Evolutionary conservation across 1,140 invertebrate genomes (phyloP).

Genomic region (Bombus polaris): DNA sequence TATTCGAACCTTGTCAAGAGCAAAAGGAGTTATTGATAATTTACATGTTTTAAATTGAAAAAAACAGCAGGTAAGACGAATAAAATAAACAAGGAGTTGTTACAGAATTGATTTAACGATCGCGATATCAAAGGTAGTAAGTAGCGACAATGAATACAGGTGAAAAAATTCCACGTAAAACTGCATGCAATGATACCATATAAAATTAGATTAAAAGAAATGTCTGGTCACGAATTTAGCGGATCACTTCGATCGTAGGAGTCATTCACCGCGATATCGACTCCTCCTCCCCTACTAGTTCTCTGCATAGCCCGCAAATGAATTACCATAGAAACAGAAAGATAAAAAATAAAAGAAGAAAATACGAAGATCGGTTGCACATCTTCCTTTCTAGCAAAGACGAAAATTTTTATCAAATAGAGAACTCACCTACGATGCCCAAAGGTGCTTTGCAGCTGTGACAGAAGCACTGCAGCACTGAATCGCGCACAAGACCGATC

Average conservation of each 20-base stretch:
- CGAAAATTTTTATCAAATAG: not conserved
- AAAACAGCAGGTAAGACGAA: not conserved
- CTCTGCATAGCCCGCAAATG: not conserved
- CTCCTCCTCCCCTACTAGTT: slow-evolving; percentile 21
- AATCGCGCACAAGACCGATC: slow-evolving; percentile 92
- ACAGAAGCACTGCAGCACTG: slow-evolving; percentile 94
- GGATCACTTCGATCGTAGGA: slow-evolving; percentile 21
- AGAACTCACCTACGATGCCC: slow-evolving; percentile 87
- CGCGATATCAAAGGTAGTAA: not conserved
- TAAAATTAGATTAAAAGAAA: slow-evolving; percentile 25
- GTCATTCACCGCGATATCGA: slow-evolving; percentile 37
- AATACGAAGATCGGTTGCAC: slow-evolving; percentile 24
- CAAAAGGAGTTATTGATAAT: not conserved
- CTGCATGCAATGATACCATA: not conserved
- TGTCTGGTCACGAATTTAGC: not conserved
- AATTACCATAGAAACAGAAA: not conserved
- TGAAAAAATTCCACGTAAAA: not conserved
- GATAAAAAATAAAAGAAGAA: not conserved
- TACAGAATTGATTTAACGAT: not conserved
- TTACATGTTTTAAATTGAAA: not conserved
- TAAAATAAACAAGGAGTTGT: not conserved
- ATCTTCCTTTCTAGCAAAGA: slow-evolving; percentile 11
- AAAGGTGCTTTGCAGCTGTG: slow-evolving; percentile 92
- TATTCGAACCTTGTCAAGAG: not conserved
- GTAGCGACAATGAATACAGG: too few relatives aligned